These are phyloP conservation scores for Sciaenops ocellatus DNA, from an alignment of 2,797 vertebrate genomes.

Conservation along the genomic window DNA sequence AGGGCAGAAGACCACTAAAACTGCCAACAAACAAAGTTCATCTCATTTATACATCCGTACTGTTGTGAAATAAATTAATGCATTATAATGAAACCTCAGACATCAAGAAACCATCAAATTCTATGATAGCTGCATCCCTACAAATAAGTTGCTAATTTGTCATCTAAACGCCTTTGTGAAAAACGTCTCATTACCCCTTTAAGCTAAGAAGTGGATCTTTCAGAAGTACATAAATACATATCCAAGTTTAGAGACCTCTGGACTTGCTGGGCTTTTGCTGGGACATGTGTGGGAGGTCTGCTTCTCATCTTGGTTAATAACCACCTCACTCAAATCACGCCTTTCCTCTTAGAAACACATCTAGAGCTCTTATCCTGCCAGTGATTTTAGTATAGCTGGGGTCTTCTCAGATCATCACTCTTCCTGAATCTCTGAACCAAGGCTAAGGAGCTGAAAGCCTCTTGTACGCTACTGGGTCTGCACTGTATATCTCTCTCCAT, in stretches of 20 bases:
- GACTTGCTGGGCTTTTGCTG: slow-evolving; percentile 17
- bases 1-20: too few species aligned
- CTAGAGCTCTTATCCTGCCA: slow-evolving; percentile 64
- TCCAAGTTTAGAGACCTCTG: slow-evolving; percentile 21
- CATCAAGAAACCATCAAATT: too few species aligned
- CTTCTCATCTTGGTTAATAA: slow-evolving; percentile 67
- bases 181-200: slow-evolving; percentile 1
- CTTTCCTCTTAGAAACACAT: slow-evolving; percentile 65
- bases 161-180: slow-evolving; percentile 27
- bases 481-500: slow-evolving; percentile 78
- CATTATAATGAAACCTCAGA: too few species aligned
- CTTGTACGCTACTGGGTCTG: slow-evolving; percentile 61
- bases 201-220: slow-evolving; percentile 21
- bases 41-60: too few species aligned
- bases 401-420: slow-evolving; percentile 66
- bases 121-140: too few species aligned
- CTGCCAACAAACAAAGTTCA: too few species aligned
- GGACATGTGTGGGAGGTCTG: slow-evolving; percentile 50
- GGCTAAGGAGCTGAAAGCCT: slow-evolving; percentile 78
- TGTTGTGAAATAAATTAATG: too few species aligned
- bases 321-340: slow-evolving; percentile 55
- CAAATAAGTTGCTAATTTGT: slow-evolving; percentile 20
- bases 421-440: slow-evolving; percentile 63
- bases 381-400: slow-evolving; percentile 48
- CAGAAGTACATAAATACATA: slow-evolving; percentile 21